phyloP scores from a whole-genome alignment of 2,797 vertebrate genomes.

The Lepidocolaptes lacrymiger region DNA sequence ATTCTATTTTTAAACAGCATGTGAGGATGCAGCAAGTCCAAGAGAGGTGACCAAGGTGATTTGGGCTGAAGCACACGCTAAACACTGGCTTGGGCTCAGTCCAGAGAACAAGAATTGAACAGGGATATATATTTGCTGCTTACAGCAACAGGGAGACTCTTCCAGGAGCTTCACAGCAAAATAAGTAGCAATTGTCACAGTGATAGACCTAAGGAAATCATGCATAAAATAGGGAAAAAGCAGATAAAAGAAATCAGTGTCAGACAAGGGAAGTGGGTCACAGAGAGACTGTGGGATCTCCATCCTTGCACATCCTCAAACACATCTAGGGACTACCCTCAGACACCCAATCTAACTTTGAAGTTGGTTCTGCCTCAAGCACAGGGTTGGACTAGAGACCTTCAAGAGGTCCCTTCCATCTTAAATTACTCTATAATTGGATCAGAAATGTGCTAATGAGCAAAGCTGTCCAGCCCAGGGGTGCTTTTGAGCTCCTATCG shows the following conservation, averaged over 20 bases:
- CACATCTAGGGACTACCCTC: neutral
- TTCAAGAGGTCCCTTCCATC: neutral
- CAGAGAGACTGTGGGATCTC: neutral
- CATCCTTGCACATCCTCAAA: neutral
- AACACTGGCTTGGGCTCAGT: neutral
- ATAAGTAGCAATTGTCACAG: neutral
- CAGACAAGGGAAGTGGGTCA: neutral
- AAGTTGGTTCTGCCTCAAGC: neutral
- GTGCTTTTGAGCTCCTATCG: accelerated
- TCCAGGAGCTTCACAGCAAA: neutral
- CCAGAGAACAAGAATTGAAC: neutral
- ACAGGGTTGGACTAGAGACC: neutral
- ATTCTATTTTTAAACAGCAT: neutral
- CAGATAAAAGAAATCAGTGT: neutral
- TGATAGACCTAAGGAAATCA: neutral
- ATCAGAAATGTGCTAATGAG: neutral
- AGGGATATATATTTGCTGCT: accelerated
- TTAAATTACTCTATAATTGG: accelerated
- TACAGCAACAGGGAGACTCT: neutral
- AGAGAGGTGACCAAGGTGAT: neutral
- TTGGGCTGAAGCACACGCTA: neutral
- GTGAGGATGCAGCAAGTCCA: neutral
- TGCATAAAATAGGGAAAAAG: neutral
- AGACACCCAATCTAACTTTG: neutral
- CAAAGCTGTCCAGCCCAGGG: neutral